A percentile compares a stretch with the other conserved stretches of the same genome.
Conservation (phyloP, 2,888 invertebrate genomes). For the Tubiluchus corallicola region DNA sequence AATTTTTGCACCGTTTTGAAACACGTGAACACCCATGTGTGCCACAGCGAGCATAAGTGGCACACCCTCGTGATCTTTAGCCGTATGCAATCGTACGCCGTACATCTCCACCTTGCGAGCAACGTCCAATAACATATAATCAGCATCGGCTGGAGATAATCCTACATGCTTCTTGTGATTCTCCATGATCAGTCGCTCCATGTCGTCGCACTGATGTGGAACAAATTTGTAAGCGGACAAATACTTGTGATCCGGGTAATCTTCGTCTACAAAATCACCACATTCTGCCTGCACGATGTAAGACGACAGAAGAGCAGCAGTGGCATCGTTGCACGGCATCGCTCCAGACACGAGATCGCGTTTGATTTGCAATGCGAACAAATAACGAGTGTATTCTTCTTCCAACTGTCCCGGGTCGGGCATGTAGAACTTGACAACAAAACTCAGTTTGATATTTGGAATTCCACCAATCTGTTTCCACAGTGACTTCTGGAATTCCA, state of each 20-base stretch:
- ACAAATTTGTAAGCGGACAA: slow-evolving; percentile 87
- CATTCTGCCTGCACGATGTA: slow-evolving; percentile 98
- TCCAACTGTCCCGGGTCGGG: slow-evolving; percentile 93
- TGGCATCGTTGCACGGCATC: slow-evolving; percentile 94
- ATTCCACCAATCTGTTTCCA: background rate
- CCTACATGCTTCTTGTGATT: slow-evolving; percentile 95
- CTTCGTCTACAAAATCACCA: slow-evolving; percentile 82
- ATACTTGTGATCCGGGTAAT: slow-evolving; percentile 91
- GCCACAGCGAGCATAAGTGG: slow-evolving; percentile 84
- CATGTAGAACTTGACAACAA: slow-evolving; percentile 98
- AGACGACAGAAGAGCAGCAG: slow-evolving; percentile 90
- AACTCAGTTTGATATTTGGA: slow-evolving; percentile 30
- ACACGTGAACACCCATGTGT: slow-evolving; percentile 92
- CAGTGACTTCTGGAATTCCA: no score
- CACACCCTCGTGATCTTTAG: slow-evolving; percentile 82
- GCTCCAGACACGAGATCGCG: slow-evolving; percentile 76
- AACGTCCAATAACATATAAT: slow-evolving; percentile 91
- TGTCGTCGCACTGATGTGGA: slow-evolving; percentile 60
- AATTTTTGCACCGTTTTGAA: slow-evolving; percentile 87
- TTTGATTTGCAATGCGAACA: slow-evolving; percentile 94
- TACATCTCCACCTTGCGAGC: slow-evolving; percentile 93
- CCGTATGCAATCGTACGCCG: slow-evolving; percentile 91
- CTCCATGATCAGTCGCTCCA: slow-evolving; percentile 91
- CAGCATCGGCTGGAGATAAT: slow-evolving; percentile 92
- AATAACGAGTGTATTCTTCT: slow-evolving; percentile 89